These are phyloP conservation scores for Chrysodeixis includens DNA, from an alignment of 2,888 invertebrate genomes.

Conservation along the genomic window DNA sequence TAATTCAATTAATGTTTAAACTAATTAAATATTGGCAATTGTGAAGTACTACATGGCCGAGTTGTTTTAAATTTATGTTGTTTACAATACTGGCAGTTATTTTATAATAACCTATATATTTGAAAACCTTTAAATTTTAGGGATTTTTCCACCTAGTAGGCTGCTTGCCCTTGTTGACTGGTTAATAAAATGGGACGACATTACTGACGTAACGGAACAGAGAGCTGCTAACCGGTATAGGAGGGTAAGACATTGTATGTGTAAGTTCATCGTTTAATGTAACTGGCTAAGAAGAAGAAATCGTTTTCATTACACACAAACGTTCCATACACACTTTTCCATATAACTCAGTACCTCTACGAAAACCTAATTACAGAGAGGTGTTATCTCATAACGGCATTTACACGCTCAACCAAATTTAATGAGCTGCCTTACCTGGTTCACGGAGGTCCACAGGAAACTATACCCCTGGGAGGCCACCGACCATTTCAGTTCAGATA, in stretches of 20 bases:
- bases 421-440: conserved; percentile 60
- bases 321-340: conserved; percentile 7
- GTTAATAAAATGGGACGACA: too few relatives aligned
- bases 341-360: conserved; percentile 40
- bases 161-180: too few relatives aligned
- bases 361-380: conserved; percentile 45
- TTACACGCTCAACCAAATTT: conserved; percentile 55
- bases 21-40: conserved; percentile 29
- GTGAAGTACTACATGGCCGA: not conserved
- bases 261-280: too few relatives aligned
- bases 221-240: too few relatives aligned
- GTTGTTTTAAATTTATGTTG: conserved; percentile 12
- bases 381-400: conserved; percentile 46
- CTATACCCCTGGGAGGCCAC: conserved; percentile 65
- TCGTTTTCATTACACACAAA: not conserved
- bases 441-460: conserved; percentile 67
- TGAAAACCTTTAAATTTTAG: too few relatives aligned
- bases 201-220: too few relatives aligned
- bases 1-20: conserved; percentile 48
- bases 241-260: too few relatives aligned
- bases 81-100: conserved; percentile 10
- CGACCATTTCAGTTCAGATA: conserved; percentile 67
- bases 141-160: too few relatives aligned
- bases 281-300: too few relatives aligned
- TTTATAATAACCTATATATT: too few relatives aligned